Base-by-base conservation (phyloP, 2,797 vertebrate genomes). In the Falco cherrug region DNA sequence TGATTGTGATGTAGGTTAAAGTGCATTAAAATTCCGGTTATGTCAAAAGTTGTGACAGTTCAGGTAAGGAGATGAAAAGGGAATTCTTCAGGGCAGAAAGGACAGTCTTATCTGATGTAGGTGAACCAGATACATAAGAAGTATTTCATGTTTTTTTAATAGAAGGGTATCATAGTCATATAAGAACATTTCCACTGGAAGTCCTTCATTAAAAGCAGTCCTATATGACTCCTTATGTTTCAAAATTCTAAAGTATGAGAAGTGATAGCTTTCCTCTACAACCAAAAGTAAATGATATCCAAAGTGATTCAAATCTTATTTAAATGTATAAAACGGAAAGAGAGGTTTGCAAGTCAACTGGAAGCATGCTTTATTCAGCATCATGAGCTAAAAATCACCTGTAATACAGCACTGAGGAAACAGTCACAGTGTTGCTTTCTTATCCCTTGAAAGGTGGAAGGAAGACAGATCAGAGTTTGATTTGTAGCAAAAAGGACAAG, bases 21-120 rank as follows among this genome's bases (percentile, higher is more conserved):
- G 67, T 80, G 29, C 45, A 90, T 80, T 95, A 74, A 89, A 93
- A 95, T 93, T 93, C 67, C 77, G 60, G 29, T 89, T 90, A 33
- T 87, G 48, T 47, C 0, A 0, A 60, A 89, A 53, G 29, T 74
- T 89, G 63, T 83, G 77, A 94, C 64, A 77, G 41, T 67, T 67
- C 56, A 84, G 71, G 71, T 70, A 84, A 76, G 43, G 50, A 89
- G 74, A 87, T 53, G 56, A 93, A 95, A 91, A 92, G 51, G 8
- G 16, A 84, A 84, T 53, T 88, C 76, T 91, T 94, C 80, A 76
- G 64, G 86, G 77, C 56, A 95, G 53, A 91, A 93, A 84, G 59
- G 85, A 67, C 74, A 77, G n/a, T 37, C 20, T 69, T 87, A 74
- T 74, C 81, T 90, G 51, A 92, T 70, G 17, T 28, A 79, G 45